These are phyloP conservation scores for Seira sanloemensis DNA, from an alignment of 2,888 invertebrate species.

Conservation along the genomic window DNA sequence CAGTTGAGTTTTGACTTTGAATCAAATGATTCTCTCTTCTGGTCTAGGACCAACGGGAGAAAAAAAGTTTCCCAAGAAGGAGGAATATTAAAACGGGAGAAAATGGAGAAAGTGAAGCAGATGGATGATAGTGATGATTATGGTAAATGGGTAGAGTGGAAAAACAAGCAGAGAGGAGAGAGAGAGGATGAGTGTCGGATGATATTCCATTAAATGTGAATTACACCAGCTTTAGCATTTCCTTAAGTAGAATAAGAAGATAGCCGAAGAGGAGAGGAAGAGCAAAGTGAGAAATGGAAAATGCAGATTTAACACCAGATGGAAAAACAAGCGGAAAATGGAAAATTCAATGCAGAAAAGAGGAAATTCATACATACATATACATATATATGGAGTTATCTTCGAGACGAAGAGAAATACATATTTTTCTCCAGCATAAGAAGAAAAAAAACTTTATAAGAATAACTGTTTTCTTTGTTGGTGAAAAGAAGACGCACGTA, in stretches of 20 bases:
- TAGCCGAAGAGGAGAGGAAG: constrained; percentile 12
- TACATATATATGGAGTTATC: no score
- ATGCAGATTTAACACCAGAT: constrained; percentile 54
- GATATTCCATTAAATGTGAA: constrained; percentile 59
- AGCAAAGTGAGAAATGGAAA: constrained; percentile 52
- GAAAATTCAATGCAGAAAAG: constrained; percentile 26
- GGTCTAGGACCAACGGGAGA: not conserved
- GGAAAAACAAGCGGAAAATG: constrained; percentile 21
- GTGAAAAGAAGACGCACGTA: no score
- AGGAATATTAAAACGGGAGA: constrained; percentile 20
- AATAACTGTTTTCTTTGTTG: no score
- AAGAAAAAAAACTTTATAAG: no score
- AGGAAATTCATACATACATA: no score
- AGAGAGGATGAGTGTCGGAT: constrained; percentile 32
- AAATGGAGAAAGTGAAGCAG: not conserved
- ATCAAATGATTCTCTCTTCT: not conserved
- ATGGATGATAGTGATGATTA: constrained; percentile 17
- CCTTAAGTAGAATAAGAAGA: constrained; percentile 16
- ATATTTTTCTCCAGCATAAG: no score
- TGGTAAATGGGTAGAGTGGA: constrained; percentile 21
- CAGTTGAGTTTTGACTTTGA: not conserved
- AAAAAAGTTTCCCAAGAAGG: not conserved
- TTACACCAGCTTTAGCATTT: constrained; percentile 51
- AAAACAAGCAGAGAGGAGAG: not conserved
- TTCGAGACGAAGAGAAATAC: no score